Base-by-base conservation (phyloP, 2,113 vertebrate species). In the Gallinago jamesoni region DNA sequence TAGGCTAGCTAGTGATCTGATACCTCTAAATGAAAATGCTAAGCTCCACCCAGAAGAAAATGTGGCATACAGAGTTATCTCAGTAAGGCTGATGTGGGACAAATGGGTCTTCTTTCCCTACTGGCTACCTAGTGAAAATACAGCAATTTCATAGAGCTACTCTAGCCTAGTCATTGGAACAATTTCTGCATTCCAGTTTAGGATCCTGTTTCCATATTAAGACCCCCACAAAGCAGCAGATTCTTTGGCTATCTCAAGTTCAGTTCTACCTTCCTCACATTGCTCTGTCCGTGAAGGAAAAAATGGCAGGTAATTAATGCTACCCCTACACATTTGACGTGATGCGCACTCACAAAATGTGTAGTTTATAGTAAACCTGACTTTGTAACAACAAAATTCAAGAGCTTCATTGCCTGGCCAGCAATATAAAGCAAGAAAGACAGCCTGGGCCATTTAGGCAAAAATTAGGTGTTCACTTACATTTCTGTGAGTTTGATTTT, bases 281-380 rank as follows among this genome's bases (percentile, higher is more conserved):
- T 67, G 22, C 24, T 75, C 55, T 2, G 2, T 64, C 31, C 14
- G 4, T 50, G 14, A 95, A 81, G 64, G 70, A 23, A 62, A 84
- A 50, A 62, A 43, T 21, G 7, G 24, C 60, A 84, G 37, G 47
- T 28, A 78, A 30, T 41, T 41, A 74, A 43, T 56, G 67, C 64
- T 66, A 27, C 25, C 31, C 55, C 23, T 27, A 7, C 25, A 28
- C 14, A 20, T 69, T 76, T 70, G 9, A 83, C 85, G 31, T 16
- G 22, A 53, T 11, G 5, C 27, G 45, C 1, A 1, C 15, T 69
- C 63, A 66, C 24, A 76, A 86, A 62, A 60, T 0, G 0, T 1
- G 4, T 30, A 73, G 62, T 79, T 90, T 45, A 5, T 22, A 64
- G 66, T n/a, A 50, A 85, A 62, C 18, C 21, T 66, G 24, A 28